phyloP scores from a whole-genome alignment of 2,888 invertebrate species.

The Acleris cristana region DNA sequence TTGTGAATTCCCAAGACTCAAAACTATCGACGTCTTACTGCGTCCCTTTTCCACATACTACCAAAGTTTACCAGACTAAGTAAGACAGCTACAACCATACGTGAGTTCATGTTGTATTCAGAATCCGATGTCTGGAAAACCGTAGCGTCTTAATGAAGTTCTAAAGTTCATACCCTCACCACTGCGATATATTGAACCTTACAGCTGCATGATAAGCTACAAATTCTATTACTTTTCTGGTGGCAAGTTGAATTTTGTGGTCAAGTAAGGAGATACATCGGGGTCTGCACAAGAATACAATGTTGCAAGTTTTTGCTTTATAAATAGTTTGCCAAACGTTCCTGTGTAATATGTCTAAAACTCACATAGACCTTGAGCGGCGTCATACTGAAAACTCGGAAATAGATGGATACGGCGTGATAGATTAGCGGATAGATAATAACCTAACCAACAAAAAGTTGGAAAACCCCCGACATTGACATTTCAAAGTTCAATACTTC shows the following conservation, averaged over 20 bases:
- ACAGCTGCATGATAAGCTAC: conserved; percentile 48
- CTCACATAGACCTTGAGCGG: background rate
- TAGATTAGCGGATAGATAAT: no score
- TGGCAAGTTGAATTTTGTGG: conserved; percentile 55
- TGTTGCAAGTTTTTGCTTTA: conserved; percentile 2
- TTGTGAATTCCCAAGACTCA: conserved; percentile 48
- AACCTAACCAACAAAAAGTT: no score
- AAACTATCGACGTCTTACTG: conserved; percentile 1
- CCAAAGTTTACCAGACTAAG: background rate
- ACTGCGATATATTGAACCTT: conserved; percentile 52
- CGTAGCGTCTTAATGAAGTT: conserved; percentile 77
- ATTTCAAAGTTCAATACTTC: no score
- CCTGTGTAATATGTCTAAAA: background rate
- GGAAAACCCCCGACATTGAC: no score
- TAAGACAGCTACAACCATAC: conserved; percentile 6
- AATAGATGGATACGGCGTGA: no score
- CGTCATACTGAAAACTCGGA: no score
- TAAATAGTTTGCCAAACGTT: background rate
- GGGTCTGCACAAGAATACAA: background rate
- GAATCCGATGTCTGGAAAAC: conserved; percentile 50
- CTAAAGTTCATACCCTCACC: conserved; percentile 51
- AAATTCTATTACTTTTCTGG: conserved; percentile 45
- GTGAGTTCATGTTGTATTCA: conserved; percentile 22
- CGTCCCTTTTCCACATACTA: conserved; percentile 3
- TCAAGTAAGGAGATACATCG: conserved; percentile 42